These are phyloP conservation scores for Itoplectis maculator DNA, from an alignment of 2,888 invertebrate species.

Conservation along the genomic window DNA sequence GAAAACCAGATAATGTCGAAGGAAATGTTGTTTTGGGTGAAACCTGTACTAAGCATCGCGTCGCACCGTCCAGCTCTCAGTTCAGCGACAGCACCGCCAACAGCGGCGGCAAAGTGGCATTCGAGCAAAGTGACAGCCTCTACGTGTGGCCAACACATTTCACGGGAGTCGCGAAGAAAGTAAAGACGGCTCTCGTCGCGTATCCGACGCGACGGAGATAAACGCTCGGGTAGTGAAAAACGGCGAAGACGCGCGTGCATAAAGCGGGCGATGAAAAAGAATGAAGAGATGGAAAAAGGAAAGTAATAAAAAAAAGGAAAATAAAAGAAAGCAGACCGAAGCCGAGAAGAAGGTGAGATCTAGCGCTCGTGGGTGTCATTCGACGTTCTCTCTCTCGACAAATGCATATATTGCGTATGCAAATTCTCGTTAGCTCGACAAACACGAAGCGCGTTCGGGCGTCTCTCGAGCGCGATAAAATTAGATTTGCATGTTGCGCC, in stretches of 20 bases:
- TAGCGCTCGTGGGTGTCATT: constrained; percentile 35
- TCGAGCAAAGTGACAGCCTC: constrained; percentile 14
- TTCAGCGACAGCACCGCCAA: constrained; percentile 11
- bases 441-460: constrained; percentile 56
- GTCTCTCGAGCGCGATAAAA: constrained; percentile 61
- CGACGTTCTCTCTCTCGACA: constrained; percentile 28
- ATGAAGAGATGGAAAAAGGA: neutral
- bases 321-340: neutral
- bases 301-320: neutral
- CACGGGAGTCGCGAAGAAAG: too few relatives aligned
- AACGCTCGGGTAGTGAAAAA: neutral
- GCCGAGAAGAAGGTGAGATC: constrained; percentile 1
- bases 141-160: constrained; percentile 2
- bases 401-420: constrained; percentile 52
- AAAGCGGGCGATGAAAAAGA: neutral
- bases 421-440: constrained; percentile 68
- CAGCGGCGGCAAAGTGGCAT: neutral
- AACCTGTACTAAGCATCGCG: constrained; percentile 18
- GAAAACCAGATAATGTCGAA: neutral
- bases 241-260: constrained; percentile 19
- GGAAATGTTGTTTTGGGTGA: neutral
- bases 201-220: constrained; percentile 3
- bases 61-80: neutral
- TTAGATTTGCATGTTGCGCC: constrained; percentile 63
- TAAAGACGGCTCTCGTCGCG: constrained; percentile 17